Base-by-base conservation (phyloP, 2,113 vertebrate genomes). In the Oryzias javanicus region DNA sequence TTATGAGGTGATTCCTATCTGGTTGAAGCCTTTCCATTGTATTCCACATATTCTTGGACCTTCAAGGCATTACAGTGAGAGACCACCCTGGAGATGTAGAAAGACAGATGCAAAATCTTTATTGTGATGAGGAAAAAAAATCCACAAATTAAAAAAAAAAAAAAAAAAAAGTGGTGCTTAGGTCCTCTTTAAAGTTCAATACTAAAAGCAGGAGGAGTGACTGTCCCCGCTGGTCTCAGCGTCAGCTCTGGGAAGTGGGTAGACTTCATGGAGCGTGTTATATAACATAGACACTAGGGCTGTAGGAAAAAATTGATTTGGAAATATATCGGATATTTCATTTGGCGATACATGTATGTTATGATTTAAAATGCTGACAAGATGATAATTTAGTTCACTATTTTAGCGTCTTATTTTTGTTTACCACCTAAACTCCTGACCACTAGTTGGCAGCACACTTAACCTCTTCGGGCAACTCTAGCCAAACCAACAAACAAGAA, bases 21-120 rank as follows among this genome's bases (percentile, higher is more conserved):
- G 74, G 72, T 60, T 85, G 73, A 86, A 60, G 76, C 83, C 71
- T 89, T 88, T 55, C 64, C 70, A 40, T 69, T 70, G 69, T 82
- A 78, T 84, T 90, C 76, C 74, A 76, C 58, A 29, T 78, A 77
- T 86, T 88, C 85, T 88, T 80, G 86, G 89, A 91, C 90, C 45
- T 79, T 66, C 77, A 49, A 64, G 75, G 64, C 75, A 77, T 82
- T 84, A 68, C 1, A 42, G 42, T 59, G 46, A 0, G 44, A 60
- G 91, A 92, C 91, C 91, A 91, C 91, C 90, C 91, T 86, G 72
- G 71, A 82, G 64, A 55, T 8, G 54, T 47, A 60, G 75, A 49
- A 59, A 84, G 68, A 70, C 81, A 68, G 53, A 72, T 58, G 54
- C 56, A 54, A 55, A 49, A 66, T 76, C 76, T 57, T 82, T 82